Base-by-base conservation (phyloP, 1,140 invertebrate genomes). In the Pseudomyrmex cubaensis region DNA sequence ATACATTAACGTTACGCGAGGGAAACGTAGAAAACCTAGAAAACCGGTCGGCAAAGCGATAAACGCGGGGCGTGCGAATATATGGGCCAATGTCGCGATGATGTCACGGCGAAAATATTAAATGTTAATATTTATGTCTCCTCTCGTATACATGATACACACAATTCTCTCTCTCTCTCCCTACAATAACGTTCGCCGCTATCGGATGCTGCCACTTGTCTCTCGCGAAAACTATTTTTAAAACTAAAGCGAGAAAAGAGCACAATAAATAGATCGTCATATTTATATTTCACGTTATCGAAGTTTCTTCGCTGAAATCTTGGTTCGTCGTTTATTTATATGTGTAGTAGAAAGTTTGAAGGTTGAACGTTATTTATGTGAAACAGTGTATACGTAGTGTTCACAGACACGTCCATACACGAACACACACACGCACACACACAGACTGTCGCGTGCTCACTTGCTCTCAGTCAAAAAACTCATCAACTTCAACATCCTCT, bases 401-500 rank as follows among this genome's bases (percentile, higher is more conserved):
- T 35, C 35, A 7, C 35, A 35, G 5, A 35, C 35, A 35, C 35
- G 35, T 35, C 35, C 35, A 35, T 35, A 35, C 35, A 35, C 35
- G 5, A 2, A 44, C n/a, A 46, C 25, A 50, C 12, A 50, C 2
- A 50, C 25, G 0, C 12, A 50, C 2, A 50, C 12, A 50, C 12
- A 50, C 2, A 52, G 2, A 52, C 0, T 2, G 50, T 52, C 35
- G 50, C 7, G 50, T 12, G 50, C n/a, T 46, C 44, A 9, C 50
- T 25, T 4, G 15, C 50, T 61, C 25, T 50, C 13, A 25, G 12
- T 25, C 15, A 70, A 67, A 35, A 48, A 59, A 17, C 15, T 70
- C 64, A 69, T 78, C 64, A 70, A 48, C 5, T 15, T 22, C 48
- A 67, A 69, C 35, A 17, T 25, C 13, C 22, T 15, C 57, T 57